Evolutionary conservation across 2,888 invertebrate species (phyloP).

Genomic region (Glyphotaelius pellucidus): DNA sequence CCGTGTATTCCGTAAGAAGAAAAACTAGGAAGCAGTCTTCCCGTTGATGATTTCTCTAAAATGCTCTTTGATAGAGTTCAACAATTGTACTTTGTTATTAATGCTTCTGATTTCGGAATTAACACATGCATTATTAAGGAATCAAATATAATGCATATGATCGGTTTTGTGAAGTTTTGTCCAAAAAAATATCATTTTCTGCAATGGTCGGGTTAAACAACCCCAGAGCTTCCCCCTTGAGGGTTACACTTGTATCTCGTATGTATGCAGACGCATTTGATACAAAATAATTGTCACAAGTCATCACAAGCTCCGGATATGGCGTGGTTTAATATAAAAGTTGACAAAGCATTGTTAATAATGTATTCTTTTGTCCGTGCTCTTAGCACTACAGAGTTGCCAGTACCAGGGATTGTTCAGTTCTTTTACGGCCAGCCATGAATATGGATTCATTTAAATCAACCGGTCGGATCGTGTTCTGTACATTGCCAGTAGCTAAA

Average conservation of each 20-base stretch:
- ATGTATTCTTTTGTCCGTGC: constrained; percentile 57
- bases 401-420: constrained; percentile 9
- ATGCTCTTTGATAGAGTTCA: too few species aligned
- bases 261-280: not conserved
- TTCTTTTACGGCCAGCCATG: not conserved
- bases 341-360: constrained; percentile 56
- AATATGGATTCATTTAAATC: constrained; percentile 8
- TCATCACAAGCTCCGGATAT: constrained; percentile 35
- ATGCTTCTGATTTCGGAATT: too few species aligned
- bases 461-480: not conserved
- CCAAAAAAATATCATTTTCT: not conserved
- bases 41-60: too few species aligned
- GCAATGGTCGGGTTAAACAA: not conserved
- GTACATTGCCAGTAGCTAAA: not conserved
- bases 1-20: too few species aligned
- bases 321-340: constrained; percentile 47
- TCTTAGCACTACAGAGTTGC: not conserved
- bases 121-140: too few species aligned
- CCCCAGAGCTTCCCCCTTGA: not conserved
- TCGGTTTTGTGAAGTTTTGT: not conserved
- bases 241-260: not conserved
- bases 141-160: too few species aligned
- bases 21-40: too few species aligned
- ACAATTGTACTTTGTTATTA: too few species aligned
- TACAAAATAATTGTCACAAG: constrained; percentile 12